Evolutionary conservation across 2,888 invertebrate species (phyloP).

Genomic region (Anoplius nigerrimus): DNA sequence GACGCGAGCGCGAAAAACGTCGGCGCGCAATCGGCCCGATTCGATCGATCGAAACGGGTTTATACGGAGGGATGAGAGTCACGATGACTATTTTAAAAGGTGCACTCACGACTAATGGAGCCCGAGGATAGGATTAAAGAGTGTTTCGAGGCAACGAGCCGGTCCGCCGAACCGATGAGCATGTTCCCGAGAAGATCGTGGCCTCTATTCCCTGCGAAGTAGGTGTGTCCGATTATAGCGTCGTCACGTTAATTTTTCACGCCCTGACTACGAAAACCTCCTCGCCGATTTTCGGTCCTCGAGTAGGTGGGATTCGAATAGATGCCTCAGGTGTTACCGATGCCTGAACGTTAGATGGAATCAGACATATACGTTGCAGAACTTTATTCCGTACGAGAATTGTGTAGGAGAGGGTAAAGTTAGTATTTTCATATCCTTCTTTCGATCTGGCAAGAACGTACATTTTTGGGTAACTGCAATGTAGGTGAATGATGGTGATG

Average conservation of each 20-base stretch:
- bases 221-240: not conserved
- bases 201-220: not conserved
- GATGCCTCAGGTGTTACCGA: no score
- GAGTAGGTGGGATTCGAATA: no score
- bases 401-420: no score
- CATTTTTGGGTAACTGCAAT: no score
- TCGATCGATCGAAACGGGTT: conserved; percentile 1
- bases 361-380: no score
- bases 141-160: conserved; percentile 18
- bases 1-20: not conserved
- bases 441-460: no score
- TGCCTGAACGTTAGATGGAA: no score
- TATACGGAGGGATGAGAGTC: conserved; percentile 6
- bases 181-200: not conserved
- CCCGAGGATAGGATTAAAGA: conserved; percentile 10
- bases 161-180: not conserved
- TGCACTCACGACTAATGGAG: conserved; percentile 22
- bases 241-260: not conserved
- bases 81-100: conserved; percentile 21
- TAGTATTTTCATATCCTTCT: no score
- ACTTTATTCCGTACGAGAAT: no score
- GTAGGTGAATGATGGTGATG: no score
- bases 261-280: not conserved
- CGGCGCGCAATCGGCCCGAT: no score
- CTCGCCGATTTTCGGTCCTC: not conserved